phyloP scores from a whole-genome alignment of 2,113 vertebrate genomes.

The Upupa epops region DNA sequence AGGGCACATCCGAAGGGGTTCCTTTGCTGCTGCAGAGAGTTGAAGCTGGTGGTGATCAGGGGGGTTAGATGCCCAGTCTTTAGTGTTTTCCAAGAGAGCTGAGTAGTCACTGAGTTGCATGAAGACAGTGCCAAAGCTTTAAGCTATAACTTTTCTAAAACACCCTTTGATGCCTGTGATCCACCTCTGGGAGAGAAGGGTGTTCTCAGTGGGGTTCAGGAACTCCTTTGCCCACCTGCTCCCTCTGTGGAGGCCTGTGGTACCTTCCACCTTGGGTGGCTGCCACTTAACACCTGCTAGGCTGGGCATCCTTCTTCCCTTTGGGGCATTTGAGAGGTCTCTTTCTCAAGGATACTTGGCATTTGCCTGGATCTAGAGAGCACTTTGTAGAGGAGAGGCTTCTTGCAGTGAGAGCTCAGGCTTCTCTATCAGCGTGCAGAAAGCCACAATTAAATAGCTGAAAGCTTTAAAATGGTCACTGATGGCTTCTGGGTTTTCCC shows the following conservation, averaged over 20 bases:
- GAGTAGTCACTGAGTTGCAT: background rate
- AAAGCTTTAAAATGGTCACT: conserved; percentile 33
- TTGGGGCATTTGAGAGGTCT: background rate
- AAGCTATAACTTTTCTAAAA: background rate
- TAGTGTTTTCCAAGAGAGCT: background rate
- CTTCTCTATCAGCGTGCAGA: background rate
- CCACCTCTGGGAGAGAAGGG: background rate
- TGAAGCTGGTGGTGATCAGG: background rate
- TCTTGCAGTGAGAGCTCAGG: background rate
- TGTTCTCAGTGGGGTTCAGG: background rate
- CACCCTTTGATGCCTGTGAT: background rate
- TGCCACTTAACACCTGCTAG: background rate
- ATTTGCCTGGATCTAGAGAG: background rate
- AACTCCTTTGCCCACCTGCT: background rate
- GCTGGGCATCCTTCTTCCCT: background rate
- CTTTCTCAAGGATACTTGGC: background rate
- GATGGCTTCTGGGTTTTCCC: background rate
- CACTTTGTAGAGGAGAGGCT: background rate
- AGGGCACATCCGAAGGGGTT: accelerated
- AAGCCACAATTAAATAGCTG: conserved; percentile 47
- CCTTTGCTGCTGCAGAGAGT: background rate
- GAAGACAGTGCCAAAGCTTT: background rate
- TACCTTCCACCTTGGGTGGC: background rate
- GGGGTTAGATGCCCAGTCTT: background rate
- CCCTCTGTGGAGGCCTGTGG: background rate